These are phyloP conservation scores for zebrafish (Danio rerio) DNA, from an alignment of 2,113 vertebrate species.

Conservation along the genomic window DNA sequence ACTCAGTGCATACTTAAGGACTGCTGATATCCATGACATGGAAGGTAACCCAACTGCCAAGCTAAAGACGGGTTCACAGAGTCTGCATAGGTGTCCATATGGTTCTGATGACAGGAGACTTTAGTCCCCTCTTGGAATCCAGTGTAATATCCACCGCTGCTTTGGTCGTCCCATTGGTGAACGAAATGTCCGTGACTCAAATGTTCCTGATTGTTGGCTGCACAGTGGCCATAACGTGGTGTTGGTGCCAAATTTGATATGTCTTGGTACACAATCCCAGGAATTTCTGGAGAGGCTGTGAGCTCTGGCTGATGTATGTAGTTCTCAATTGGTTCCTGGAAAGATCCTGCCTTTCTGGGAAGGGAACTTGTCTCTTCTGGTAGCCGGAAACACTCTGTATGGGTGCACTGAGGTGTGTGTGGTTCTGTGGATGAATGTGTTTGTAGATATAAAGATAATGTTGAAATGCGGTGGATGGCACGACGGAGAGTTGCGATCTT, in stretches of 20 bases:
- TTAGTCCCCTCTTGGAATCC: constrained; percentile 53
- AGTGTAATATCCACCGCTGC: constrained; percentile 31
- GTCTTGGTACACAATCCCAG: background rate
- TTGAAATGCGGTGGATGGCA: constrained; percentile 90
- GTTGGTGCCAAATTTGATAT: constrained; percentile 24
- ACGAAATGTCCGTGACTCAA: constrained; percentile 39
- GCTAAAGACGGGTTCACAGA: constrained; percentile 26
- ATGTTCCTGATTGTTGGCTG: constrained; percentile 53
- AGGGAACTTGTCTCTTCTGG: background rate
- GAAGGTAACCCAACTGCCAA: constrained; percentile 72
- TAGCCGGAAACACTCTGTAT: constrained; percentile 76
- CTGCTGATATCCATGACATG: constrained; percentile 70
- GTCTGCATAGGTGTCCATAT: constrained; percentile 50
- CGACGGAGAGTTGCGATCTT: constrained; percentile 94
- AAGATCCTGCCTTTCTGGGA: fast-evolving
- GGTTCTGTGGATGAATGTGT: constrained; percentile 60
- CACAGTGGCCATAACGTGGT: constrained; percentile 17
- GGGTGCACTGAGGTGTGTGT: constrained; percentile 70
- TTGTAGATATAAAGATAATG: constrained; percentile 86
- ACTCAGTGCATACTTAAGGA: constrained; percentile 66
- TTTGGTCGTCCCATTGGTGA: constrained; percentile 47
- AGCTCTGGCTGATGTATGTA: constrained; percentile 40
- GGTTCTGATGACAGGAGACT: constrained; percentile 60
- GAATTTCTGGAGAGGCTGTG: constrained; percentile 36
- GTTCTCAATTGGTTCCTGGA: constrained; percentile 41